Evolutionary conservation across 2,797 vertebrate genomes (phyloP).

Genomic region (Mallotus villosus): DNA sequence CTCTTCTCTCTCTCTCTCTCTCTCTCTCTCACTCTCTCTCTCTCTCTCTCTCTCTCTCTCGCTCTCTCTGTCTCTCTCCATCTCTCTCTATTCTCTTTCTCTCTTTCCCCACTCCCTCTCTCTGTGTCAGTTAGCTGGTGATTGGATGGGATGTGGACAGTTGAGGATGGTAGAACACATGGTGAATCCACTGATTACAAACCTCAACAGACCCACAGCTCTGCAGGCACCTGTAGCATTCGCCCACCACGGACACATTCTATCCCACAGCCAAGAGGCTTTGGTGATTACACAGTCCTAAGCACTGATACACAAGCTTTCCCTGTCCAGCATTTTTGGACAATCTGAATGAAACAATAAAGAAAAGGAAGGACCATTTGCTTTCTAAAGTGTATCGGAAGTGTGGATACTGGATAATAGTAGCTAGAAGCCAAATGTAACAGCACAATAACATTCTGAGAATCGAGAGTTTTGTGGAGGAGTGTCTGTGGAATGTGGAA

Average conservation of each 20-base stretch:
- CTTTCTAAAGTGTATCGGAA: too few relatives aligned
- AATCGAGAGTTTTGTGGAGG: too few relatives aligned
- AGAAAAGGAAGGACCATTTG: too few relatives aligned
- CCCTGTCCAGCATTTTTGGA: not conserved
- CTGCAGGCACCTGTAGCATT: constrained; percentile 32
- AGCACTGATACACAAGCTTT: not conserved
- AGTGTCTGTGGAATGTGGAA: too few relatives aligned
- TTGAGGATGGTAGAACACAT: constrained; percentile 42
- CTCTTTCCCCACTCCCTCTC: not conserved
- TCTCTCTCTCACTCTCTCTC: too few relatives aligned
- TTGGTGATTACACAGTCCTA: not conserved
- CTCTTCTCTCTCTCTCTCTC: too few relatives aligned
- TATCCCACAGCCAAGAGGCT: constrained; percentile 1
- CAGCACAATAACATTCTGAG: too few relatives aligned
- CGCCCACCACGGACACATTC: not conserved
- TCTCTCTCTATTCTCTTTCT: too few relatives aligned
- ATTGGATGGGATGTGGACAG: constrained; percentile 44
- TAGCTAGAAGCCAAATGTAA: too few relatives aligned
- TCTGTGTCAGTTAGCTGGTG: constrained; percentile 20
- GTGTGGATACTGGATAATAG: too few relatives aligned
- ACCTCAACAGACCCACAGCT: constrained; percentile 39
- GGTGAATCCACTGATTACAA: constrained; percentile 42
- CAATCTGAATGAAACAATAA: too few relatives aligned
- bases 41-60: not conserved
- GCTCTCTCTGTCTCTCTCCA: too few relatives aligned